A percentile compares a stretch with the other conserved stretches of the same genome.
Conservation (phyloP, 1,140 invertebrate genomes). For the Heliconius hermathena region DNA sequence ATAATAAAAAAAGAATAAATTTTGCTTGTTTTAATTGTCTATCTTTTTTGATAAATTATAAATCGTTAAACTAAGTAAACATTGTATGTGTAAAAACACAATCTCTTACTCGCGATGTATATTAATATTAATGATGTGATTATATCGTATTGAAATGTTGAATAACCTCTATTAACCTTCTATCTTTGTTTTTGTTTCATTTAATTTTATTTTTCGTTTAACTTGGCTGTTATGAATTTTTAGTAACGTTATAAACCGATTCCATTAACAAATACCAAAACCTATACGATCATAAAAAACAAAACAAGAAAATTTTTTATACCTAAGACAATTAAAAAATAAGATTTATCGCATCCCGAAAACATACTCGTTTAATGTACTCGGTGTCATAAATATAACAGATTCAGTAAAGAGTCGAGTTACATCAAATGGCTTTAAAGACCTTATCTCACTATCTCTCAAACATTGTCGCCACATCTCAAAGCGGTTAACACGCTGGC, state of each 20-base stretch:
- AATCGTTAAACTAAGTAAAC: too few species aligned
- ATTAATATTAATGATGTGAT: background rate
- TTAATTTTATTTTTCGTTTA: background rate
- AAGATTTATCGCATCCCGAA: constrained; percentile 42
- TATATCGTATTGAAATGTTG: background rate
- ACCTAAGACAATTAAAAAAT: constrained; percentile 34
- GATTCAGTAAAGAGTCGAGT: constrained; percentile 68
- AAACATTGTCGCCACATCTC: constrained; percentile 71
- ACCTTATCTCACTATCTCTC: constrained; percentile 72
- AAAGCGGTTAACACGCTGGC: constrained; percentile 54
- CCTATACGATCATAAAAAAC: background rate
- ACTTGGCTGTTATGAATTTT: background rate
- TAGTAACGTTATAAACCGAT: background rate
- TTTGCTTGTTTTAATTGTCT: background rate
- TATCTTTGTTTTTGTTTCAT: background rate
- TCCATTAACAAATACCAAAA: background rate
- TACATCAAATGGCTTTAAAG: constrained; percentile 71
- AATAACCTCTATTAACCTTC: background rate
- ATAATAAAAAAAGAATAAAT: background rate
- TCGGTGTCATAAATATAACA: constrained; percentile 65
- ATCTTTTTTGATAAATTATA: too few species aligned
- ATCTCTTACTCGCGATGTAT: background rate
- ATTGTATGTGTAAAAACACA: too few species aligned
- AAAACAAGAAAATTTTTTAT: background rate
- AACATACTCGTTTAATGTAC: constrained; percentile 43